Base-by-base conservation (phyloP, 2,888 invertebrate genomes). In the Villa cingulata region DNA sequence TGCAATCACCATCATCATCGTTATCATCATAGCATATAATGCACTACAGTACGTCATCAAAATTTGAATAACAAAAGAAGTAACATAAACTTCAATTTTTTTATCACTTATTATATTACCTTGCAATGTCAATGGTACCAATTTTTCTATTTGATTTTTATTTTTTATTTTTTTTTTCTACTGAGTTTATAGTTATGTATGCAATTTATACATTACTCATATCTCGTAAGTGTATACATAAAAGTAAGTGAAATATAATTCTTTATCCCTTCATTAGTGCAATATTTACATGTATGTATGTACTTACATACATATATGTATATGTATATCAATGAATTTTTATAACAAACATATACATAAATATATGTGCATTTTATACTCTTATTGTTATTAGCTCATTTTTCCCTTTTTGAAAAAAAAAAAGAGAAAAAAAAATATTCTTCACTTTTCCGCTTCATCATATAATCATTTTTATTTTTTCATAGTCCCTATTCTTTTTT, bases 51-150 rank as follows among this genome's bases (percentile, higher is more conserved):
- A n/a, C n/a, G n/a, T n/a, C 29, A 32, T 32, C 2, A 46, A 51
- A 51, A 51, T 51, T 51, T 51, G 27, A 51, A 51, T 51, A 42
- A 51, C 51, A 51, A 46, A 41, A 3, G 37, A 44, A 37, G 43
- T 9, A 37, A 51, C 29, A 45, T 37, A 34, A 43, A 46, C 43
- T 37, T 27, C 37, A 23, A 37, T 39, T 45, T 44, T 37, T 36
- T 16, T 32, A 32, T 32, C 12, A 32, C 12, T 32, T 32, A 9
- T n/a, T n/a, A 23, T 7, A 23, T 23, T 36, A 20, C 37, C 20
- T 37, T 37, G 41, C 29, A 41, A 41, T 46, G 42, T 15, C 32
- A 16, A 16, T 45, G 27, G 18, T 18, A 15, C 34, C 17, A 17
- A 3, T 17, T 3, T 23, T 7, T n/a, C n/a, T n/a, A n/a, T n/a